These are phyloP conservation scores for Hermatobates lingyangjiaoensis DNA, from an alignment of 1,140 invertebrate genomes.

Conservation along the genomic window DNA sequence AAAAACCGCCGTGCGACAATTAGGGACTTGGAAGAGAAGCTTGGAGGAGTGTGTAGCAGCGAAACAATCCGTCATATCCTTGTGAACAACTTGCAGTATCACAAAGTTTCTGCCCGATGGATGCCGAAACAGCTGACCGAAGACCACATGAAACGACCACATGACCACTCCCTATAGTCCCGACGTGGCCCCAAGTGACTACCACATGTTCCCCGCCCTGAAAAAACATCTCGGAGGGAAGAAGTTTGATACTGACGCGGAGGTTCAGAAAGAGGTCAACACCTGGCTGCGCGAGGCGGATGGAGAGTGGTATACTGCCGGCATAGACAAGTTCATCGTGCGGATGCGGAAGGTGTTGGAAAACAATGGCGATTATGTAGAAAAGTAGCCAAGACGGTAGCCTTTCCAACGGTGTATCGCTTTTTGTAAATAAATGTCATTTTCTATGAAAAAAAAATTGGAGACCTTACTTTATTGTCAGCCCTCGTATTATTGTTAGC, in stretches of 20 bases:
- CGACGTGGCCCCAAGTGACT: conserved; percentile 22
- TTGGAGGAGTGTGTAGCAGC: too few relatives aligned
- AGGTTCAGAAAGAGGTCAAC: conserved; percentile 4
- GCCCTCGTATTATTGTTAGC: too few relatives aligned
- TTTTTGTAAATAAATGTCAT: neutral
- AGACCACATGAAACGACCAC: too few relatives aligned
- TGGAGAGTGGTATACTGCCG: neutral
- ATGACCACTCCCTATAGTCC: too few relatives aligned
- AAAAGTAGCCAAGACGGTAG: conserved; percentile 9
- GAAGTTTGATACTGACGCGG: conserved; percentile 3
- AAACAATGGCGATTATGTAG: conserved; percentile 11
- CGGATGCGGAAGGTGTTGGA: conserved; percentile 10
- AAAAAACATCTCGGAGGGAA: conserved; percentile 10
- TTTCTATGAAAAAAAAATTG: too few relatives aligned
- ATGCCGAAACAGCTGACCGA: too few relatives aligned
- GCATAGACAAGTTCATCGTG: conserved; percentile 7
- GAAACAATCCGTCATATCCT: too few relatives aligned
- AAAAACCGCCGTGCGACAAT: too few relatives aligned
- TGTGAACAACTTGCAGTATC: too few relatives aligned
- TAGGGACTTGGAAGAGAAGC: too few relatives aligned
- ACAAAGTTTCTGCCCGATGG: too few relatives aligned
- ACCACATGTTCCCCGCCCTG: conserved; percentile 18
- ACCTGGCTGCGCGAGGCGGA: conserved; percentile 3
- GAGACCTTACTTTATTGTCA: too few relatives aligned
- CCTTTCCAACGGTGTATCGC: neutral